Base-by-base conservation (phyloP, 2,797 vertebrate species). In the Falco novaeseelandiae region DNA sequence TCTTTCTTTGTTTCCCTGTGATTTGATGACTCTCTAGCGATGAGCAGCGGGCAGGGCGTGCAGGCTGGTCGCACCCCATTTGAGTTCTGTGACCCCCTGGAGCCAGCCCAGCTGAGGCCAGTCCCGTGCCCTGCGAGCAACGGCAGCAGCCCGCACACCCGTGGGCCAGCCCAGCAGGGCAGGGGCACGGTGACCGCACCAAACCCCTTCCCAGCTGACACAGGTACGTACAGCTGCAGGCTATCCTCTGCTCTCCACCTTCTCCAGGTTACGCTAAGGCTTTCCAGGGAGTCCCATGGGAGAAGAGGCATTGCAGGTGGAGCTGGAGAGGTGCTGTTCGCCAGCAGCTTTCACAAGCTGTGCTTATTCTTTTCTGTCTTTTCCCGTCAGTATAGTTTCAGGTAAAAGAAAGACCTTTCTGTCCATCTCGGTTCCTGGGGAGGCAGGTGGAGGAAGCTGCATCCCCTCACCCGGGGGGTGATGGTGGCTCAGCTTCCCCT, bases 51-150 rank as follows among this genome's bases (percentile, higher is more conserved):
- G 67, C 98, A 98, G 84, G 98, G 97, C 44, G 97, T 98, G 84
- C 98, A 98, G 94, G 97, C 93, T 14, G 65, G 93, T 87, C 98
- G 98, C 94, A 95, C 98, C 17, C 97, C 98, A 0, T 99, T 99
- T 71, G 98, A 99, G 54, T 99, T 99, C 97, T 98, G 98, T 49
- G 98, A 98, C 58, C 97, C 98, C 17, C 88, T 98, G 85, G 98
- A 99, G 89, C 98, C 98, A 52, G 96, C 95, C 54, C 98, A 98
- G 94, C 76, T 96, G 84, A 94, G 40, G 95, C 97, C 96, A 81
- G 99, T 91, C 16, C 97, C 97, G 83, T 95, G 98, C 97, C 97
- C 99, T 87, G 96, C 97, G 49, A 93, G 97, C 84, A 98, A 98
- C 57, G 98, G 98, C 93, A 98, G 95, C 91, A 98, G 98, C 97